Evolutionary conservation across 2,888 invertebrate genomes (phyloP).

Genomic region (Nomada fucata): DNA sequence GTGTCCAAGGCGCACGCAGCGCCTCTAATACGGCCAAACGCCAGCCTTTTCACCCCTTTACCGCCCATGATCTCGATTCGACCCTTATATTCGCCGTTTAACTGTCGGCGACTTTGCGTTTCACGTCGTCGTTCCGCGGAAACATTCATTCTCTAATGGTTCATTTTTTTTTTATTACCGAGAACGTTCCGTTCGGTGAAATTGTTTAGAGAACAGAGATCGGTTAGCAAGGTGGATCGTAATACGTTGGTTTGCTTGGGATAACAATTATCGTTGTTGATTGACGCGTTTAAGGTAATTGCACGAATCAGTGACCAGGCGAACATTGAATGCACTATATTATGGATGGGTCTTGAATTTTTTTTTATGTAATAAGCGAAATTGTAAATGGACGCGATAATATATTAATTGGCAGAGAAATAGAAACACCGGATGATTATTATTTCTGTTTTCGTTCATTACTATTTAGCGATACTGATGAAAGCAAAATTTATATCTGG

Average conservation of each 20-base stretch:
- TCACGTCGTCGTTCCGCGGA: not conserved
- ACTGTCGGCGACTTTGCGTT: conserved; percentile 36
- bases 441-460: too few relatives aligned
- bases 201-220: not conserved
- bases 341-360: not conserved
- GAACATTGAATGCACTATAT: not conserved
- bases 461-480: too few relatives aligned
- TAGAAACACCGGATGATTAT: too few relatives aligned
- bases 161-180: not conserved
- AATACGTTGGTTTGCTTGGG: not conserved
- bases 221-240: not conserved
- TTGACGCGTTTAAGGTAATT: not conserved
- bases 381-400: too few relatives aligned
- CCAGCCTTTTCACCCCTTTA: conserved; percentile 19
- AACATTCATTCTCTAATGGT: not conserved
- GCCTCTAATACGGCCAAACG: conserved; percentile 33
- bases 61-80: conserved; percentile 41
- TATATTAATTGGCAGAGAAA: too few relatives aligned
- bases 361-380: too few relatives aligned
- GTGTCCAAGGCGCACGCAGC: conserved; percentile 47
- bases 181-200: not conserved
- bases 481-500: too few relatives aligned
- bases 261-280: not conserved
- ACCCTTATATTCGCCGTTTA: conserved; percentile 33
- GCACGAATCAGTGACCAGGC: not conserved